Conservation (phyloP, 2,888 invertebrate species). For the Arenicola marina region DNA sequence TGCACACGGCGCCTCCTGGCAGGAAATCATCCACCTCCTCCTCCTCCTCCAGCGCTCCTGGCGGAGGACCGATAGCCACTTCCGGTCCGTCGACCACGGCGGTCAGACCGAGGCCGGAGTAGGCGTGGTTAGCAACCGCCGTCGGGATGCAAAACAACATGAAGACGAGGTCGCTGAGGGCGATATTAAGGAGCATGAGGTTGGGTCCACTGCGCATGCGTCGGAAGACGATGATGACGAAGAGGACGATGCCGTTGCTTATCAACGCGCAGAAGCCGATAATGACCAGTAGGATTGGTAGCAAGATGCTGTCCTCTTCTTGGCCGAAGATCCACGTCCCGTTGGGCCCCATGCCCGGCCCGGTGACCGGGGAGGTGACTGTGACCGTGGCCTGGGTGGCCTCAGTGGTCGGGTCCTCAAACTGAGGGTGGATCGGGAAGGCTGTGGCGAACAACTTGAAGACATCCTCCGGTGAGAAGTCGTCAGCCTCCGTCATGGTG, state of each 20-base stretch:
- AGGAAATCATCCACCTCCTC: too few species aligned
- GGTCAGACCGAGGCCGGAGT: neutral
- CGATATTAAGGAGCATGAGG: slow-evolving; percentile 33
- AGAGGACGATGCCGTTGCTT: slow-evolving; percentile 26
- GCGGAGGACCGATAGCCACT: too few species aligned
- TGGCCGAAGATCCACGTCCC: slow-evolving; percentile 28
- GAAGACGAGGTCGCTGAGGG: slow-evolving; percentile 29
- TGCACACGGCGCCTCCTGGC: slow-evolving; percentile 17
- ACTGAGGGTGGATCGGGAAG: neutral
- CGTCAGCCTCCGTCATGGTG: slow-evolving; percentile 9
- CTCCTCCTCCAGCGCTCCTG: slow-evolving; percentile 1
- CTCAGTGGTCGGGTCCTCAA: neutral
- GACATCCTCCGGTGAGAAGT: slow-evolving; percentile 27
- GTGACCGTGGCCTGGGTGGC: slow-evolving; percentile 1
- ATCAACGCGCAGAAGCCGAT: slow-evolving; percentile 23
- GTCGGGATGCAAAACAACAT: slow-evolving; percentile 25
- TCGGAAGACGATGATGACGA: slow-evolving; percentile 17
- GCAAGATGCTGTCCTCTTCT: slow-evolving; percentile 18
- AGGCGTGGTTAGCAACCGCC: slow-evolving; percentile 26
- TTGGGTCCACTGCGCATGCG: slow-evolving; percentile 32
- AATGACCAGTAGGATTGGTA: slow-evolving; percentile 28
- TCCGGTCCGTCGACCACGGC: neutral
- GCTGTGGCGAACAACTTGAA: slow-evolving; percentile 15
- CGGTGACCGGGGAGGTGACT: slow-evolving; percentile 3
- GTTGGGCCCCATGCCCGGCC: slow-evolving; percentile 5